Percentiles rank a stretch among this genome's conserved stretches.
Conservation (phyloP, 2,113 vertebrate species). For the Ardeotis arabs region DNA sequence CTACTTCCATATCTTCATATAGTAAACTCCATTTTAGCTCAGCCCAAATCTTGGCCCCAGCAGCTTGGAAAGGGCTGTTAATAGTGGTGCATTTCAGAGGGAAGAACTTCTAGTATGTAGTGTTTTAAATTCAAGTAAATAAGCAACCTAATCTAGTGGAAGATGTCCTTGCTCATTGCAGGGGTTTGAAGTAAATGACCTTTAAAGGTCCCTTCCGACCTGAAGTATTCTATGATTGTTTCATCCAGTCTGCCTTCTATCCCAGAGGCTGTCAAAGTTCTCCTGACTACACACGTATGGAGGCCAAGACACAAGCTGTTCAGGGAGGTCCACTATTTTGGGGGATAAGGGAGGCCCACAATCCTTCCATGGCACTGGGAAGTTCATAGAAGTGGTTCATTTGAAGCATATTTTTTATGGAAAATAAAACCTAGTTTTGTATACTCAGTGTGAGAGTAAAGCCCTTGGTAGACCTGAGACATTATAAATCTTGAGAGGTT, state of each 20-base stretch:
- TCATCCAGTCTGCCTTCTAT: neutral
- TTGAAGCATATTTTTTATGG: neutral
- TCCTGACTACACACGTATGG: neutral
- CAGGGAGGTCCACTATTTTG: neutral
- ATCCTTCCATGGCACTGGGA: neutral
- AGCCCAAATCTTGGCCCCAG: neutral
- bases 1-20: neutral
- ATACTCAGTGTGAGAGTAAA: neutral
- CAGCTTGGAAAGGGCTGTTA: neutral
- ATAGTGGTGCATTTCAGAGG: neutral
- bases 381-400: neutral
- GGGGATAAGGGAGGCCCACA: neutral
- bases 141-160: too few species aligned
- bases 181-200: too few species aligned
- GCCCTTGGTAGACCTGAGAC: neutral
- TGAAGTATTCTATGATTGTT: too few species aligned
- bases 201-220: too few species aligned
- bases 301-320: neutral
- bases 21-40: neutral
- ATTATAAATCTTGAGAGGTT: neutral
- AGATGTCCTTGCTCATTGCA: too few species aligned
- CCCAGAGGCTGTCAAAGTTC: neutral
- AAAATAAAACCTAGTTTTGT: neutral
- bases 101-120: neutral
- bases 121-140: neutral